Percentiles rank a stretch among this genome's conserved stretches.
These are phyloP conservation scores for Phyto melanocephala DNA, from an alignment of 2,888 invertebrate species.

Conservation along the genomic window DNA sequence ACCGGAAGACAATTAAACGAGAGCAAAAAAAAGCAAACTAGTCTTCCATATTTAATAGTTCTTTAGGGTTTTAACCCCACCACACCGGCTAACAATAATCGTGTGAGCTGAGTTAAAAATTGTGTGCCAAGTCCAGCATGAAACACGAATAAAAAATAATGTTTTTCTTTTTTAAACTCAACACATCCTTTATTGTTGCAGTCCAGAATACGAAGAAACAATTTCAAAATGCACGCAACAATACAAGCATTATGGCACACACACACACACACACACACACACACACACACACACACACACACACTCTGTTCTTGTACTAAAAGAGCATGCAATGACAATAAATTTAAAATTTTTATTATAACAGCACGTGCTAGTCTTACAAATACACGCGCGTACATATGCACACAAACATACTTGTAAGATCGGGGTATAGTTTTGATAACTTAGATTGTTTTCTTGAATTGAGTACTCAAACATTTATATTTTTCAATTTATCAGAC, in stretches of 20 bases:
- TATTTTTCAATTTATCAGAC: slow-evolving; percentile 1
- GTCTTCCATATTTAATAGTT: slow-evolving; percentile 34
- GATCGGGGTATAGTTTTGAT: background rate
- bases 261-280: slow-evolving; percentile 24
- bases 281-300: slow-evolving; percentile 38
- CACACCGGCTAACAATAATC: slow-evolving; percentile 7
- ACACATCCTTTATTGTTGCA: slow-evolving; percentile 33
- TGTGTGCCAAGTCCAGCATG: slow-evolving; percentile 47
- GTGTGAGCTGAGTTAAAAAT: background rate
- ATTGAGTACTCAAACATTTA: background rate
- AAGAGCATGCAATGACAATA: slow-evolving; percentile 64
- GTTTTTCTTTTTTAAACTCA: slow-evolving; percentile 3
- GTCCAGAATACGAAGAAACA: background rate
- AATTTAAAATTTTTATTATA: slow-evolving; percentile 61
- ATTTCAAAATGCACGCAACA: background rate
- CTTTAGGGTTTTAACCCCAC: slow-evolving; percentile 35
- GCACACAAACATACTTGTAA: background rate
- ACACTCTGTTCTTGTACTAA: background rate
- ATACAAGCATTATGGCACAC: slow-evolving; percentile 10
- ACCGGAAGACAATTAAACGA: slow-evolving; percentile 54
- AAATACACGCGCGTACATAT: background rate
- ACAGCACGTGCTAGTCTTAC: slow-evolving; percentile 56
- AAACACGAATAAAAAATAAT: background rate
- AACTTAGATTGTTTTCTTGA: background rate
- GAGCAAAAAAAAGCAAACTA: background rate